Evolutionary conservation across 2,113 vertebrate species (phyloP), one percentile per base, ranked within the genome.

Genomic region (Mus pahari): DNA sequence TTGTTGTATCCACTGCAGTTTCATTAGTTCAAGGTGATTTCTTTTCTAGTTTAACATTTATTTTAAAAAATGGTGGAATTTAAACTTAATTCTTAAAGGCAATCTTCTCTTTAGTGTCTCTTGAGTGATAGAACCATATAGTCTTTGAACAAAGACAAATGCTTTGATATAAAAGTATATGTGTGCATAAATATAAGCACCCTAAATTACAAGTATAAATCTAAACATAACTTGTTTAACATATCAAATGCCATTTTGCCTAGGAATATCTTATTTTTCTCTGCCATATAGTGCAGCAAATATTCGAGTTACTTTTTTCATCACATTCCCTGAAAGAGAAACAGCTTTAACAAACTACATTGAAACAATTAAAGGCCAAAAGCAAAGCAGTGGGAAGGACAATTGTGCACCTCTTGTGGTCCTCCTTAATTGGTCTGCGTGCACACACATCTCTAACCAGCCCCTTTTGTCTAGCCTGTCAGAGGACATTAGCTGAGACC

Each of bases 381-480:
- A 66, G 62, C 55, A 62, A 66, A 33, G 64, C n/a, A 24, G 9
- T 5, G 9, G 92, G 73, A 28, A 64, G 48, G 66, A 33, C 68
- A 19, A 20, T 5, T 55, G 1, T 28, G 71, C 16, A 36, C 50
- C 9, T 87, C 86, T 48, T 5, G 2, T 13, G 20, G 33, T 71
- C 87, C 17, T 70, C 11, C 24, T 42, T 87, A 71, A 84, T 68
- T 87, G 92, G 64, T 45, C 91, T 86, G 31, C 60, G 55, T 5
- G 53, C 36, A 2, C 66, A 55, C 50, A 19, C 73, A 73, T 90
- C 94, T 66, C 68, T 68, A 7, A 1, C 87, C 62, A 48, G 20
- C 13, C 45, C 45, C 42, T 53, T 94, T 92, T 82, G 95, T 95
- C 92, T 17, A 55, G 33, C 42, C 53, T 90, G 92, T 97, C 97